A percentile compares a stretch with the other conserved stretches of the same genome.
phyloP scores from a whole-genome alignment of 2,797 vertebrate species.

The Sebastes diaconus region DNA sequence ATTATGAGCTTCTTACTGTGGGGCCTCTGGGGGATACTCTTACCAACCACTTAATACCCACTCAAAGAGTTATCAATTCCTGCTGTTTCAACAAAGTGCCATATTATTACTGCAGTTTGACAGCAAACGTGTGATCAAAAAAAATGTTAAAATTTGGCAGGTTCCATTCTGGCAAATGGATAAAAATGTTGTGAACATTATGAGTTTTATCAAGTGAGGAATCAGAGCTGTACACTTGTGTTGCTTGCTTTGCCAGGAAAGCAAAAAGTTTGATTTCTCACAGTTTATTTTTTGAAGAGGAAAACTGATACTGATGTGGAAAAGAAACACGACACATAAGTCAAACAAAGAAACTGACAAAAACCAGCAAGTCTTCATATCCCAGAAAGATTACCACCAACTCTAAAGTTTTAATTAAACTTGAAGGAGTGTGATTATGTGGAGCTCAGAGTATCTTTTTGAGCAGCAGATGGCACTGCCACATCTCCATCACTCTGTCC shows the following conservation, averaged over 20 bases:
- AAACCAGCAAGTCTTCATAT: not conserved
- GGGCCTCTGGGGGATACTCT: conserved; percentile 65
- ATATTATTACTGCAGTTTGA: conserved; percentile 26
- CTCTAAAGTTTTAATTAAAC: not conserved
- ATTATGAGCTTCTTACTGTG: conserved; percentile 73
- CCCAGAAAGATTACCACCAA: not conserved
- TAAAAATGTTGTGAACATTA: conserved; percentile 34
- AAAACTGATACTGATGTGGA: not conserved
- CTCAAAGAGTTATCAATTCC: conserved; percentile 69
- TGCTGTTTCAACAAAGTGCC: conserved; percentile 71
- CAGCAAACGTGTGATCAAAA: conserved; percentile 8
- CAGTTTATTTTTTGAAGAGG: not conserved
- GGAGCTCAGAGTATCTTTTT: not conserved
- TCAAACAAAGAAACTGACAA: not conserved
- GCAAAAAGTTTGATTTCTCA: not conserved
- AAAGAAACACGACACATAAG: not conserved
- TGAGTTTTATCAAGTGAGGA: conserved; percentile 24
- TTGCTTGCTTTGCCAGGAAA: not conserved
- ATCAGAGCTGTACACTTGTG: not conserved
- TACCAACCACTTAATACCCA: conserved; percentile 71
- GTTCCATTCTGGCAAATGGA: not conserved
- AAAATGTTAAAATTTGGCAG: conserved; percentile 13
- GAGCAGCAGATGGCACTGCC: conserved; percentile 76
- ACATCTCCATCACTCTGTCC: conserved; percentile 38
- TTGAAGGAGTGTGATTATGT: not conserved